These are phyloP conservation scores for Chondrosia reniformis DNA, from an alignment of 37 sponge, comb jelly and placozoan genomes.

Conservation along the genomic window DNA sequence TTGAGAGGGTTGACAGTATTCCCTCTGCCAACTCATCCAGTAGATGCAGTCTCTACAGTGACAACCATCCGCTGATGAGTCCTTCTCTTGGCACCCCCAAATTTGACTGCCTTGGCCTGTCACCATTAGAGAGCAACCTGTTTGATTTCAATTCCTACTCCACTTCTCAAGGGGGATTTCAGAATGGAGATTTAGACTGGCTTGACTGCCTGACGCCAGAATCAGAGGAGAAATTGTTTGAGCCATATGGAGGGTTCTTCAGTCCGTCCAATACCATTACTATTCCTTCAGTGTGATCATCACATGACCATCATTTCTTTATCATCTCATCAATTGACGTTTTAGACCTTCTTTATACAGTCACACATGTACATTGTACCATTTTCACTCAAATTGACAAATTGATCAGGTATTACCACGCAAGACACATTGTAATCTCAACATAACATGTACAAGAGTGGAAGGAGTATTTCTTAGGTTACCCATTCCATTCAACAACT, in stretches of 20 bases:
- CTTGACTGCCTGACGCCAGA: not conserved
- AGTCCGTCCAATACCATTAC: not conserved
- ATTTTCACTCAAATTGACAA: not conserved
- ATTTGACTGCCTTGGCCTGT: not conserved
- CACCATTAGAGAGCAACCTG: not conserved
- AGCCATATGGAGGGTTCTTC: not conserved
- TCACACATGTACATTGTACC: not conserved
- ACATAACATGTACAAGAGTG: no score
- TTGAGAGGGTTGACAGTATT: not conserved
- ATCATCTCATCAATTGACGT: not conserved
- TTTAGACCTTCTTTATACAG: slow-evolving; percentile 1
- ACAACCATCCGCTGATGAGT: slow-evolving; percentile 4
- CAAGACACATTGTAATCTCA: no score
- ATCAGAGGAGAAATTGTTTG: not conserved
- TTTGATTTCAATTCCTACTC: slow-evolving; percentile 2
- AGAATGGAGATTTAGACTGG: not conserved
- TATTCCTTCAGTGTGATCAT: not conserved
- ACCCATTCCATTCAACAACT: no score
- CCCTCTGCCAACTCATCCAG: not conserved
- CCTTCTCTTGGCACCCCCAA: not conserved
- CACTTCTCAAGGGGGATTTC: not conserved
- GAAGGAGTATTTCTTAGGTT: no score
- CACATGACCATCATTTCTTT: not conserved
- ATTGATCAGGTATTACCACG: no score
- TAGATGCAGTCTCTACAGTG: not conserved